Evolutionary conservation across 2,113 vertebrate genomes (phyloP), one percentile per base, ranked within the genome.

Genomic region (Tenebrosternarchus preto): DNA sequence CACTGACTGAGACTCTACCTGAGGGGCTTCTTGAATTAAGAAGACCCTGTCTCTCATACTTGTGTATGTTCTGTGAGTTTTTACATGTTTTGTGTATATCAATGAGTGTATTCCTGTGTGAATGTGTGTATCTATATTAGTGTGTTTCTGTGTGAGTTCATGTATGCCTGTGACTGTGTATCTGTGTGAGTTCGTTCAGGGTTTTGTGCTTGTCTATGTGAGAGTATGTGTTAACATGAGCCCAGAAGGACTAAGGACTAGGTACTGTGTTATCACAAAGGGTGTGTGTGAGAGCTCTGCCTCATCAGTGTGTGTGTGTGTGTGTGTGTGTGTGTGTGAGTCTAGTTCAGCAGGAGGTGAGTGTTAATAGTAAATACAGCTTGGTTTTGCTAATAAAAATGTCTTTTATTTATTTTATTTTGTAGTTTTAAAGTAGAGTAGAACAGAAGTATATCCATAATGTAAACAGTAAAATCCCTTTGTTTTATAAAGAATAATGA

Each of bases 81-180:
- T 36, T 36, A 6, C 33, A 6, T 6, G 33, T 6, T 36, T 36
- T 36, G 33, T 36, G 2, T 36, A 36, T 36, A n/a, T n/a, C n/a
- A n/a, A n/a, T n/a, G n/a, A n/a, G n/a, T n/a, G n/a, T n/a, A n/a
- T n/a, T n/a, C n/a, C n/a, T n/a, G 33, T 6, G 6, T 36, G 33
- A 2, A 36, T 36, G 33, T 36, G 33, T 36, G 2, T 6, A 36
- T 36, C 6, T 36, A 36, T 36, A 36, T 36, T 36, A 36, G 59
- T 73, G 68, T 73, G 57, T 73, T 39, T 59, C 15, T 78, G 66
- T 56, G 46, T 78, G 50, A 29, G 76, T 87, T 60, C 53, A 36
- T 46, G 81, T 57, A 31, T 81, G 79, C 78, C 82, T 82, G 76
- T 78, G 72, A 85, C 78, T 29, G 56, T 85, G 73, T 84, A 88